Evolutionary conservation across 53 echinoderm and acorn worm genomes (phyloP).

Genomic region (Antedon mediterranea): DNA sequence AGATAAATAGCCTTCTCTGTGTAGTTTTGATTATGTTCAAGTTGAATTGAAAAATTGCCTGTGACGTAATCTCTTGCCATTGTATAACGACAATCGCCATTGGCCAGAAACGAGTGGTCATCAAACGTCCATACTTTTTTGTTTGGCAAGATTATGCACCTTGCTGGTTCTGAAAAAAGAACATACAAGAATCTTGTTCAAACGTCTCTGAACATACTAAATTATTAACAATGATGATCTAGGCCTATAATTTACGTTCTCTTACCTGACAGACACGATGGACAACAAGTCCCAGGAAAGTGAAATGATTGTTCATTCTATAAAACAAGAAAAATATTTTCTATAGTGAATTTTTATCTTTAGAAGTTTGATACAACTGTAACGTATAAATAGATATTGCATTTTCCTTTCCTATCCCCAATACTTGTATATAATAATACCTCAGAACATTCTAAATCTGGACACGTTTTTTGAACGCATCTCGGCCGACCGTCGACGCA

Average conservation of each 20-base stretch:
- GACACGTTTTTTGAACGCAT: slow-evolving; percentile 18
- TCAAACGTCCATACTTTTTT: slow-evolving; percentile 24
- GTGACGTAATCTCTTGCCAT: slow-evolving; percentile 41
- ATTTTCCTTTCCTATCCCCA: too few species aligned
- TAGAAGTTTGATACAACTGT: too few species aligned
- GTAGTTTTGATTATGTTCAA: slow-evolving; percentile 20
- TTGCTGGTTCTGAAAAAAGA: not conserved
- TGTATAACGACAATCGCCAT: slow-evolving; percentile 47
- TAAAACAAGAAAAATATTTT: not conserved
- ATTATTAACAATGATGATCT: too few species aligned
- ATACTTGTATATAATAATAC: too few species aligned
- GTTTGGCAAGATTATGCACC: not conserved
- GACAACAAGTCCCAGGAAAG: slow-evolving; percentile 42
- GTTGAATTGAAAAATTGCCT: slow-evolving; percentile 34
- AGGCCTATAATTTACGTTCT: too few species aligned
- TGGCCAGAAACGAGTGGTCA: slow-evolving; percentile 11
- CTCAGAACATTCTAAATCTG: slow-evolving; percentile 17
- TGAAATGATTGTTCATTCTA: slow-evolving; percentile 28
- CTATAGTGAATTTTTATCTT: too few species aligned
- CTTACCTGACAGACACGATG: slow-evolving; percentile 39
- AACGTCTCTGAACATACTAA: not conserved
- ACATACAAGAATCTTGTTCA: too few species aligned
- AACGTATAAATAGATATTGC: too few species aligned
- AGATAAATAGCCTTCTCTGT: not conserved
- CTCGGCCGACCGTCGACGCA: slow-evolving; percentile 17